These are phyloP conservation scores for Villa cingulata DNA, from an alignment of 2,888 invertebrate species.

Conservation along the genomic window DNA sequence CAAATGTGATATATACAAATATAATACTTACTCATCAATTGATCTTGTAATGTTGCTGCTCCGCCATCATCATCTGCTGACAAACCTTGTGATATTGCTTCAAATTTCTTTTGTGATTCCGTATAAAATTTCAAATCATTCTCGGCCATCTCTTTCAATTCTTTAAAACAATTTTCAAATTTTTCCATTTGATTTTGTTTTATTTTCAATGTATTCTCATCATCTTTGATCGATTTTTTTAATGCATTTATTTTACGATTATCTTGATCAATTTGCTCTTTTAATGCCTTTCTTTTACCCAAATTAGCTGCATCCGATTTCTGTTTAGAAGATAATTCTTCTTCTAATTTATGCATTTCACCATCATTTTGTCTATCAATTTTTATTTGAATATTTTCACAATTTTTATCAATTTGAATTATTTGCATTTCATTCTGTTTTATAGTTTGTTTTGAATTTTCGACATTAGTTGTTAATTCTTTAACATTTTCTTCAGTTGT, in stretches of 20 bases:
- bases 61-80: conserved; percentile 64
- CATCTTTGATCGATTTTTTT: conserved; percentile 51
- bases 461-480: conserved; percentile 41
- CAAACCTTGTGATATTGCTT: conserved; percentile 73
- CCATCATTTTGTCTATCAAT: conserved; percentile 55
- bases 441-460: conserved; percentile 44
- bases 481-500: conserved; percentile 41
- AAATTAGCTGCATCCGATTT: conserved; percentile 51
- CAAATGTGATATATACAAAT: background rate
- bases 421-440: conserved; percentile 41
- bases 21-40: conserved; percentile 57
- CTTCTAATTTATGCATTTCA: conserved; percentile 48
- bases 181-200: conserved; percentile 49
- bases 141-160: conserved; percentile 52
- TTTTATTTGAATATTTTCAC: conserved; percentile 47
- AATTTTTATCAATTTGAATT: conserved; percentile 41
- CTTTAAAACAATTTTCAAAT: conserved; percentile 50
- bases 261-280: conserved; percentile 52
- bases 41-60: conserved; percentile 75
- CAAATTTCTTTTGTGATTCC: conserved; percentile 62
- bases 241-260: conserved; percentile 54
- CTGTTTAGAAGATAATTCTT: conserved; percentile 47
- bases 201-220: conserved; percentile 44
- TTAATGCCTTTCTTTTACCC: conserved; percentile 49
- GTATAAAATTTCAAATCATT: conserved; percentile 51